Evolutionary conservation across 2,113 vertebrate species (phyloP).

Genomic region (Austrofundulus limnaeus): DNA sequence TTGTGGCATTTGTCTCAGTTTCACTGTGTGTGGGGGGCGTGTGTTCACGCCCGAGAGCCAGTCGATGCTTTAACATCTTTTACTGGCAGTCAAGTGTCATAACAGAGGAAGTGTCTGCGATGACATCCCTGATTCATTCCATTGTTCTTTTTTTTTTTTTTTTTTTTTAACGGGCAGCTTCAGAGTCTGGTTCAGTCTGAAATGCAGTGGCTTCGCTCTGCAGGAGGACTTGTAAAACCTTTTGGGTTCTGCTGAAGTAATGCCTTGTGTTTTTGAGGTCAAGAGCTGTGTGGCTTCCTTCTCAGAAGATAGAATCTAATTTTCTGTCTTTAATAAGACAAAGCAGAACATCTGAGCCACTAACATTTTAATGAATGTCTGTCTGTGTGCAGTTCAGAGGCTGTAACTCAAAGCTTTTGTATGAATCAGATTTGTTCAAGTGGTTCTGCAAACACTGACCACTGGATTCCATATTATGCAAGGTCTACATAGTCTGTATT

Average conservation of each 20-base stretch:
- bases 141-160: no score
- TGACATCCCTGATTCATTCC: constrained; percentile 13
- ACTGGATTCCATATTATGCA: not conserved
- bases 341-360: constrained; percentile 8
- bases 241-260: constrained; percentile 14
- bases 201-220: not conserved
- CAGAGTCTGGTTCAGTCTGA: not conserved
- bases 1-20: constrained; percentile 11
- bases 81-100: constrained; percentile 15
- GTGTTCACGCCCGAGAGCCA: not conserved
- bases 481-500: not conserved
- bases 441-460: not conserved
- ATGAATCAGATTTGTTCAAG: constrained; percentile 5
- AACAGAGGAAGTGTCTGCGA: constrained; percentile 22
- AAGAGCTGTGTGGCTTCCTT: constrained; percentile 8
- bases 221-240: not conserved
- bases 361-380: not conserved
- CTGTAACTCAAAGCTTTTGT: constrained; percentile 2
- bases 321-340: not conserved
- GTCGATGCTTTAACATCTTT: constrained; percentile 21
- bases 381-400: not conserved
- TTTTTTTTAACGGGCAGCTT: not conserved
- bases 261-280: constrained; percentile 7
- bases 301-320: constrained; percentile 12
- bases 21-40: not conserved